Evolutionary conservation across 2,797 vertebrate species (phyloP).

Genomic region (Bucorvus abyssinicus): DNA sequence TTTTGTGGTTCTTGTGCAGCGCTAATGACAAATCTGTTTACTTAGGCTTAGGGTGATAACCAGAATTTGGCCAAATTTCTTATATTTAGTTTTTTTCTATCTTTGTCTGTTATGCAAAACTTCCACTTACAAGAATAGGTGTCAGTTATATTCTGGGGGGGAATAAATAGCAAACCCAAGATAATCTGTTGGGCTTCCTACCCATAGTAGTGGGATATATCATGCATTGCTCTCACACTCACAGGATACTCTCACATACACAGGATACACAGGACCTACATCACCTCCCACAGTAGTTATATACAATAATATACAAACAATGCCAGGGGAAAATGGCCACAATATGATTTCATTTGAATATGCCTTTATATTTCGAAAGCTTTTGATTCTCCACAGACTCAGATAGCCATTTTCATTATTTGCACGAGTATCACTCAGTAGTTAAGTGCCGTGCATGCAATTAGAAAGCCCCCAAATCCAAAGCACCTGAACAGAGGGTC

Average conservation of each 20-base stretch:
- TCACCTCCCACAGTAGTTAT: not conserved
- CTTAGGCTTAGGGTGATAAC: not conserved
- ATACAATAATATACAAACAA: not conserved
- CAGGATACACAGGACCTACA: rapidly evolving
- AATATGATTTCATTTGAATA: not conserved
- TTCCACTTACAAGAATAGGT: not conserved
- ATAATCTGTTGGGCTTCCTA: not conserved
- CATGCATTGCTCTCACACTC: not conserved
- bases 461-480: not conserved
- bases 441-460: not conserved
- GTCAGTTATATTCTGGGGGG: not conserved
- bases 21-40: not conserved
- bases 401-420: not conserved
- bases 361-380: not conserved
- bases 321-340: not conserved
- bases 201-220: not conserved
- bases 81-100: not conserved
- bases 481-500: not conserved
- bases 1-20: not conserved
- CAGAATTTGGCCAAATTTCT: not conserved
- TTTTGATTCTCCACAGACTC: not conserved
- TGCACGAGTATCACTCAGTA: not conserved
- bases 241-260: not conserved
- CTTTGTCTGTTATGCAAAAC: not conserved
- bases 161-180: not conserved